A percentile compares a stretch with the other conserved stretches of the same genome.
Evolutionary conservation across 2,113 vertebrate genomes (phyloP).

Genomic region (Amphiprion ocellaris): DNA sequence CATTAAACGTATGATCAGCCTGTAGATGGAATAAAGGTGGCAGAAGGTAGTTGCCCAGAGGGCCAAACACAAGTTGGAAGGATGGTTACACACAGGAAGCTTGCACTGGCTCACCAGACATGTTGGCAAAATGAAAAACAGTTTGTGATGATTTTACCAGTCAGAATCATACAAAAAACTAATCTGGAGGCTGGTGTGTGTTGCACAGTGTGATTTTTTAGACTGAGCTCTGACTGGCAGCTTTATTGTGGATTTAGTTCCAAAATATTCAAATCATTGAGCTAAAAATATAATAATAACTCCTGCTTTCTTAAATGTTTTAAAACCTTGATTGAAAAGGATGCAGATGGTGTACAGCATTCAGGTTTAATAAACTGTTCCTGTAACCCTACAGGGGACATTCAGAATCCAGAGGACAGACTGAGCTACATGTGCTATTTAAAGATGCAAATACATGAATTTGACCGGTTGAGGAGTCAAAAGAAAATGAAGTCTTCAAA

Average conservation of each 20-base stretch:
- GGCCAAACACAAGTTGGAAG: slow-evolving; percentile 68
- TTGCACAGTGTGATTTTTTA: not conserved
- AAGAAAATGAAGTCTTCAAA: not conserved
- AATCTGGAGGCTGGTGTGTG: slow-evolving; percentile 12
- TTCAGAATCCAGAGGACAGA: slow-evolving; percentile 10
- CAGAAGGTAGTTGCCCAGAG: slow-evolving; percentile 86
- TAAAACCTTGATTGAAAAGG: not conserved
- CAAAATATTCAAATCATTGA: not conserved
- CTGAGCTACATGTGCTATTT: slow-evolving; percentile 33
- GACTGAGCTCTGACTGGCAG: not conserved
- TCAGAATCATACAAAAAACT: not conserved
- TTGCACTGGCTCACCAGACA: too few relatives aligned
- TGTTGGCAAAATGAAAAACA: too few relatives aligned
- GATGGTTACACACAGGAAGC: slow-evolving; percentile 16
- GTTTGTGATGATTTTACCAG: too few relatives aligned
- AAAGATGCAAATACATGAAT: not conserved
- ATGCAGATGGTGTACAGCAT: not conserved
- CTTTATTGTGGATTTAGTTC: not conserved
- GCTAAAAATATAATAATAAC: not conserved
- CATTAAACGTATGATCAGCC: slow-evolving; percentile 6
- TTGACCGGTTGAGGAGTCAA: not conserved
- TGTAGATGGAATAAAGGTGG: slow-evolving; percentile 60
- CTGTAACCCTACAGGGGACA: not conserved
- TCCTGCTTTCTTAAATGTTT: not conserved
- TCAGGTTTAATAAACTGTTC: not conserved